Conservation (phyloP, 2,797 vertebrate genomes). For the Lacerta agilis region DNA sequence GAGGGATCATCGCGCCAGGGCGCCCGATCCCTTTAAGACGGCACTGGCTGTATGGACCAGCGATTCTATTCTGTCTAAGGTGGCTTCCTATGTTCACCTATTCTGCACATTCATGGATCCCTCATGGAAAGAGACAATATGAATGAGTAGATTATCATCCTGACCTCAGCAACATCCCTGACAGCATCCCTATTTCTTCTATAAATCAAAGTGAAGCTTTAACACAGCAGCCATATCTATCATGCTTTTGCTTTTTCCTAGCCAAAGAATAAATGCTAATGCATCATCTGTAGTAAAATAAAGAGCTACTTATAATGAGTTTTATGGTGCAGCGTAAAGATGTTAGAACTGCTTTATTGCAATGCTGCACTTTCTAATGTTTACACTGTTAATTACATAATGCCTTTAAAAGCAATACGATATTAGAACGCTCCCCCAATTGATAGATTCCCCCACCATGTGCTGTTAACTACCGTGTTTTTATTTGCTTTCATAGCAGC, state of each 20-base stretch:
- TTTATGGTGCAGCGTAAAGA: constrained; percentile 18
- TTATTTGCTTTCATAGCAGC: constrained; percentile 20
- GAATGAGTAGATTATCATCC: neutral
- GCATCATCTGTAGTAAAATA: constrained; percentile 16
- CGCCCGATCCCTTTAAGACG: too few species aligned
- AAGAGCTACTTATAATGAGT: constrained; percentile 18
- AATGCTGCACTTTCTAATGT: constrained; percentile 23
- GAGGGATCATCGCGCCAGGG: too few species aligned
- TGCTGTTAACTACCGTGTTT: constrained; percentile 38
- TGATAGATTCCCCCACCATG: neutral
- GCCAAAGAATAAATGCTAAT: constrained; percentile 30
- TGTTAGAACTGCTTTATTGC: constrained; percentile 28
- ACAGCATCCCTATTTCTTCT: neutral
- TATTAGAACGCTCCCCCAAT: constrained; percentile 24
- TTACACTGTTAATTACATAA: constrained; percentile 35
- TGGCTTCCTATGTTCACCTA: too few species aligned
- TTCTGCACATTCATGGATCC: too few species aligned
- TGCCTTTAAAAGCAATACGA: constrained; percentile 30
- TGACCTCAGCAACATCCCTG: neutral
- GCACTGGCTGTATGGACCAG: too few species aligned
- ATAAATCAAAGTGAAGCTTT: constrained; percentile 1
- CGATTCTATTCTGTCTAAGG: too few species aligned
- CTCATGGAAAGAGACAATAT: neutral
- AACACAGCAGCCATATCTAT: neutral
- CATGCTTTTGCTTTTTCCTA: neutral